Evolutionary conservation across 2,113 vertebrate genomes (phyloP).

Genomic region (Oxyura jamaicensis): DNA sequence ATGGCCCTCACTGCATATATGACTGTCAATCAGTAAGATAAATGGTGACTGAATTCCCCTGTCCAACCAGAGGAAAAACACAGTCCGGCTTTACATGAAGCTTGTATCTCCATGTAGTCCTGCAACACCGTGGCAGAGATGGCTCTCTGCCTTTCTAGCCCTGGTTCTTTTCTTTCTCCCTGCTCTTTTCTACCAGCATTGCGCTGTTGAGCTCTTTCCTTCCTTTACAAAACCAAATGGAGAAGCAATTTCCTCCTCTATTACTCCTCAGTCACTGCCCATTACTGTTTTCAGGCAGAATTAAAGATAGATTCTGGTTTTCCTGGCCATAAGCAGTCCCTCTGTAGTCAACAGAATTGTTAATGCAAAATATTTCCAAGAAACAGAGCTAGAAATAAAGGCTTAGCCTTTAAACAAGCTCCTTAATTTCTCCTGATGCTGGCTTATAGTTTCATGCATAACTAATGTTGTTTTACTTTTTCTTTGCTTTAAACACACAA

Average conservation of each 20-base stretch:
- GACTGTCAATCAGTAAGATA: not conserved
- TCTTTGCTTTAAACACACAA: not conserved
- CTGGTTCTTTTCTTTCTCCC: not conserved
- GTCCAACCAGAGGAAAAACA: not conserved
- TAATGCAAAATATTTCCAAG: not conserved
- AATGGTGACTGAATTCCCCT: not conserved
- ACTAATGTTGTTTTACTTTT: not conserved
- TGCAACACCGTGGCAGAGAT: not conserved
- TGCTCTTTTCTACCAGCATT: not conserved
- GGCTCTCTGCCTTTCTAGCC: not conserved
- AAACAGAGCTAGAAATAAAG: not conserved
- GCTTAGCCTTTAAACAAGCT: not conserved
- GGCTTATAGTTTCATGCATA: not conserved
- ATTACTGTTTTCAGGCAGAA: not conserved
- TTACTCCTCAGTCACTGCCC: not conserved
- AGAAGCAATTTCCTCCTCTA: not conserved
- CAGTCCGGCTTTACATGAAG: fast-evolving
- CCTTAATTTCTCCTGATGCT: not conserved
- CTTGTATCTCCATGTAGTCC: fast-evolving
- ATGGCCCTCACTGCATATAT: not conserved
- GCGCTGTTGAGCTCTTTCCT: not conserved
- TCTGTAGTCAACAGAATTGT: not conserved
- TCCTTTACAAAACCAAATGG: not conserved
- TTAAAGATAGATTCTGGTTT: not conserved
- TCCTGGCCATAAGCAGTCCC: not conserved